Evolutionary conservation across 2,888 invertebrate species (phyloP), one percentile per base, ranked within the genome.

Genomic region (Pomacea canaliculata): DNA sequence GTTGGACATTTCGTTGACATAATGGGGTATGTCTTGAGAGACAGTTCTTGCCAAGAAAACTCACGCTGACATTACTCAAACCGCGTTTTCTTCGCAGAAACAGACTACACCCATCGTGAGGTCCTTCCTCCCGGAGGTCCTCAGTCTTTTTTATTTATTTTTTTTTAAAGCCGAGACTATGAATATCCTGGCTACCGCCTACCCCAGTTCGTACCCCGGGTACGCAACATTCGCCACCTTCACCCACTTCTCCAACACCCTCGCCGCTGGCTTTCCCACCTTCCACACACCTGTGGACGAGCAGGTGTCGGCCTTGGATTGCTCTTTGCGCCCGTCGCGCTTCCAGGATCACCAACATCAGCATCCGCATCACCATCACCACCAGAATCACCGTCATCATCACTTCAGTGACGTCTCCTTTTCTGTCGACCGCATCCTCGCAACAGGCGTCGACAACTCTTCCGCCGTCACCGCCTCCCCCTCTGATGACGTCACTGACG

Each of bases 271-370:
- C n/a, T 78, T 78, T 60, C 67, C 80, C 46, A 46, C 75, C 19
- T 75, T 48, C 18, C 69, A 73, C 62, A 71, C 59, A 63, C 67
- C 74, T 16, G 63, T 78, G 0, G 68, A 70, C 2, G 81, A 82
- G 37, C 82, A 82, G 68, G 78, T 82, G 65, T 76, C 79, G 7
- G 82, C 82, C 48, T 72, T 82, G 51, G 82, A 82, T 73, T 82
- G 82, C 71, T 78, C 78, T n/a, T 71, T 80, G 12, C 80, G 76
- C 46, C 76, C 71, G 27, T 75, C 77, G 19, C 71, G 77, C 23
- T 63, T 76, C 51, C 66, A 76, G 66, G 72, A 66, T 23, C 49
- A 48, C 62, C 48, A n/a, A 13, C 48, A 18, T 46, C 72, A 72
- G 7, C 72, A 72, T 8, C 69, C 68, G 8, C 74, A 68, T 19